These are phyloP conservation scores for Rhagium mordax DNA, from an alignment of 2,888 invertebrate species.

Conservation along the genomic window DNA sequence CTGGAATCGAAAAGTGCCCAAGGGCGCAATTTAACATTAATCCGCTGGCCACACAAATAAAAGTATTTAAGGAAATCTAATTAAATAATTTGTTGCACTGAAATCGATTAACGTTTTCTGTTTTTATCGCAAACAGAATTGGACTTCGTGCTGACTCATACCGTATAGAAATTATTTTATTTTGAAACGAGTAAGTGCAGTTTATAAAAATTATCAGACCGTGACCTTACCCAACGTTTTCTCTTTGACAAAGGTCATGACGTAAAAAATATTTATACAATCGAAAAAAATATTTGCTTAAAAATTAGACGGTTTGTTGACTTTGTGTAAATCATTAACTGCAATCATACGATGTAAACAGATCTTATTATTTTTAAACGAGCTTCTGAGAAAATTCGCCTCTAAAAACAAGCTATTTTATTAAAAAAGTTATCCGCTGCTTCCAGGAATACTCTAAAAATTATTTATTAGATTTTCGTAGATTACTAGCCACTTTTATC, in stretches of 20 bases:
- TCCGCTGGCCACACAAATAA: neutral
- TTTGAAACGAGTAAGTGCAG: slow-evolving; percentile 18
- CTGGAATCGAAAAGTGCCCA: neutral
- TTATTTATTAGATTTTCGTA: neutral
- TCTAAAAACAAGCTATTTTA: slow-evolving; percentile 6
- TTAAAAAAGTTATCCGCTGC: slow-evolving; percentile 7
- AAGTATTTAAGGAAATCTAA: neutral
- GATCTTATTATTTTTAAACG: slow-evolving; percentile 29
- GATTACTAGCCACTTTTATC: neutral
- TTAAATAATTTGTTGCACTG: slow-evolving; percentile 7
- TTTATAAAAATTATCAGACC: slow-evolving; percentile 47
- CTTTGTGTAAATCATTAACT: slow-evolving; percentile 33
- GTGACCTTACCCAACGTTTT: slow-evolving; percentile 49
- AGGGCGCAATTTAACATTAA: neutral
- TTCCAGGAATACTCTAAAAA: slow-evolving; percentile 1
- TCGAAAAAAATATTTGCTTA: slow-evolving; percentile 36
- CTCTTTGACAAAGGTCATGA: slow-evolving; percentile 52
- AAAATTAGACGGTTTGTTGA: slow-evolving; percentile 36
- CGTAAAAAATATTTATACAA: slow-evolving; percentile 40
- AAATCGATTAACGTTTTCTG: slow-evolving; percentile 10
- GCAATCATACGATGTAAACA: slow-evolving; percentile 31
- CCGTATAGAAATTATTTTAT: slow-evolving; percentile 8
- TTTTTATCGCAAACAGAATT: slow-evolving; percentile 17
- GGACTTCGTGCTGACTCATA: neutral
- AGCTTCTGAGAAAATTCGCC: slow-evolving; percentile 26